Base-by-base conservation (phyloP, 2,113 vertebrate genomes). In the Pelusios castaneus region DNA sequence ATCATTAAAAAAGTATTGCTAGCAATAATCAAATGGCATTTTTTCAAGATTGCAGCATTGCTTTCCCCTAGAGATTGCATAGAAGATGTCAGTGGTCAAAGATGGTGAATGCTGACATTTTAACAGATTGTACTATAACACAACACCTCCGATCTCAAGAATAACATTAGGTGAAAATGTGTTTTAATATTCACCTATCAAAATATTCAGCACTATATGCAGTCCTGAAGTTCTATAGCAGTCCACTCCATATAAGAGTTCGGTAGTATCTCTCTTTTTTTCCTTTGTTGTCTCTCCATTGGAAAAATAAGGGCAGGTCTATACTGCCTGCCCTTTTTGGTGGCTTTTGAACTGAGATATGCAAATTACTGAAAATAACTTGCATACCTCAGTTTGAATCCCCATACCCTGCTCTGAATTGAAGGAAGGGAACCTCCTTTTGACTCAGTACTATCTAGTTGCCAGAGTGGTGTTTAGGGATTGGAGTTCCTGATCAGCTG, bases 21-120 rank as follows among this genome's bases (percentile, higher is more conserved):
- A 29, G 16, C 2, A 24, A 22, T 1, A 0, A 85, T 6, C 27
- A 88, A 0, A 0, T 0, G 38, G 4, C 3, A 29, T 1, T 43
- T 83, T 89, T 90, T 75, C n/a, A 4, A 67, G 85, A 51, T 24
- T 21, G 2, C 29, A 6, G 2, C 0, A 3, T 56, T 91, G 29
- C 31, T 27, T 76, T 76, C 41, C 7, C 38, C 13, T 14, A 45
- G 24, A 45, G 73, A 76, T 70, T 9, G 63, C 38, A 38, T 38
- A 38, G n/a, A 1, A 47, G 4, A 80, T 87, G 55, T 1, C 3
- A 76, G 49, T 41, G 0, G 1, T 55, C 63, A 77, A 2, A 3
- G 80, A 67, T n/a, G 16, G n/a, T 76, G 85, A 92, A 34, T 29
- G 3, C 13, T 80, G 55, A 82, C 54, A 56, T 56, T 56, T 56